Evolutionary conservation across 2,113 vertebrate species (phyloP), one percentile per base, ranked within the genome.

Genomic region (Electrona antarctica): DNA sequence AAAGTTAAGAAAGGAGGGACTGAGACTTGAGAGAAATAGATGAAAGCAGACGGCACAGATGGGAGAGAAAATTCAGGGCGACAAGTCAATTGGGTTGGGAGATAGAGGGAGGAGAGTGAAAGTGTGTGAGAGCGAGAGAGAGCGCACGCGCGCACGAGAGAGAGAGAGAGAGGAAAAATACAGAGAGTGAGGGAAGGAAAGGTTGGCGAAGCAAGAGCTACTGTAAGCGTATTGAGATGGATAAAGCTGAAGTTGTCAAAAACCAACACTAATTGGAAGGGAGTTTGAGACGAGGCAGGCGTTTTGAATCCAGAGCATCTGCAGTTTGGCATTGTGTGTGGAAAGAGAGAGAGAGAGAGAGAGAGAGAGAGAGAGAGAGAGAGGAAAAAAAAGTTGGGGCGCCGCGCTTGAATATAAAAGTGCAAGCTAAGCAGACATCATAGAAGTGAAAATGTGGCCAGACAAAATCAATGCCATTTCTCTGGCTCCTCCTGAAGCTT

Each of bases 351-450:
- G 56, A 57, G 9, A 21, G 21, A 29, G 21, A 58, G 46, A 11
- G 28, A 7, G 15, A 29, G 46, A 14, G 12, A 11, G 14, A 47
- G n/a, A 56, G 14, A 57, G 15, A 7, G 8, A 57, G 45, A 2
- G 46, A 33, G 54, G 64, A n/a, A 14, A 41, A 6, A 41, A 41
- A 41, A 41, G 33, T 41, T 33, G 29, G 66, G 12, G 21, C 29
- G n/a, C n/a, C n/a, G n/a, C n/a, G 60, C 67, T 55, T 48, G 46
- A 15, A 75, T 56, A 75, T 59, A n/a, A 67, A 64, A 61, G 71
- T 81, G 73, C 71, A 72, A 74, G 47, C 67, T 51, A 62, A 80
- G 85, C 79, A 85, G 70, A 85, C 67, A 67, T 77, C 65, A 69
- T 70, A 60, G 13, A 13, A 73, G 1, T 5, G 10, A 58, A 69